Evolutionary conservation across 1,140 invertebrate species (phyloP).

Genomic region (Sesamia nonagrioides): DNA sequence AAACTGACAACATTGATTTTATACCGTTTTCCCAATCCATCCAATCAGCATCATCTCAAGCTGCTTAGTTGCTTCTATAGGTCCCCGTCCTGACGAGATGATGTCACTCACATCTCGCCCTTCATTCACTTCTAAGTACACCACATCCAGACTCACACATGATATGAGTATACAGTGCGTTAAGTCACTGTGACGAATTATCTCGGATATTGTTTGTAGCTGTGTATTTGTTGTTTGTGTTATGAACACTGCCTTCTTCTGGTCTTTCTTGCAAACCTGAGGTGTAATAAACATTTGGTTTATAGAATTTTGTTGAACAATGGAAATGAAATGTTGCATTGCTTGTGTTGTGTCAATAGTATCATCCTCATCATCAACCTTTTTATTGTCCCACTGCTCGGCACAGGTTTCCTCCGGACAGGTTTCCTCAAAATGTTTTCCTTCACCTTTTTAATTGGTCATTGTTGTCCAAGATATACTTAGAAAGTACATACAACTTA

Average conservation of each 20-base stretch:
- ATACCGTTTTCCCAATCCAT: slow-evolving; percentile 80
- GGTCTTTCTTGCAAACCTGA: slow-evolving; percentile 75
- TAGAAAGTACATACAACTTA: no score
- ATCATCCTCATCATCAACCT: no score
- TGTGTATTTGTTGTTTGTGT: slow-evolving; percentile 85
- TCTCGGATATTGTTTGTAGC: slow-evolving; percentile 84
- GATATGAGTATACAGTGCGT: slow-evolving; percentile 88
- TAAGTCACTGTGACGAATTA: slow-evolving; percentile 88
- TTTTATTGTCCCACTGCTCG: no score
- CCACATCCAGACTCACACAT: slow-evolving; percentile 76
- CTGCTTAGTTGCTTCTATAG: slow-evolving; percentile 71
- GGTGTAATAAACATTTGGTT: slow-evolving; percentile 40
- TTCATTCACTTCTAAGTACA: slow-evolving; percentile 79
- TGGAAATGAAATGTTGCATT: background rate
- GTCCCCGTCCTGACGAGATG: slow-evolving; percentile 69
- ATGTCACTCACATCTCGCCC: slow-evolving; percentile 77
- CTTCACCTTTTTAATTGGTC: no score
- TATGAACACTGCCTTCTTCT: slow-evolving; percentile 89
- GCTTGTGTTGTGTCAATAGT: background rate
- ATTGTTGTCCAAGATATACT: no score
- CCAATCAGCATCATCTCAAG: slow-evolving; percentile 75
- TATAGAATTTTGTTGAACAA: background rate
- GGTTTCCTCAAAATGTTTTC: no score
- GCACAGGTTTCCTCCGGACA: no score
- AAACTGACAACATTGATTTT: background rate